Conservation (phyloP, 2,888 invertebrate species). For the Bruchidius siliquastri region DNA sequence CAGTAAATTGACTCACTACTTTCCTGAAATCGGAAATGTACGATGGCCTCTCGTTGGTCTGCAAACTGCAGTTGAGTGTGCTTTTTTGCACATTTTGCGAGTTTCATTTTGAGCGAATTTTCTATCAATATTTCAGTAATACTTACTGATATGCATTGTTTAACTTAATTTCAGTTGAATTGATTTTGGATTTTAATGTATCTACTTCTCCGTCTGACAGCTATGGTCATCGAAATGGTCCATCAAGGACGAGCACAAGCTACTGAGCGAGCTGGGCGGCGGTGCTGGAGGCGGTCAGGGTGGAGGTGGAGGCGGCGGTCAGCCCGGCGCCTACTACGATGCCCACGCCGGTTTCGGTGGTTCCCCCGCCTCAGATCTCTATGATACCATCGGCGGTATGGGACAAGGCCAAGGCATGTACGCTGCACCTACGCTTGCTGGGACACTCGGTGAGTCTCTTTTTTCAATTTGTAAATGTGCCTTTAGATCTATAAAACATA, state of each 20-base stretch:
- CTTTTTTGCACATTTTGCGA: too few relatives aligned
- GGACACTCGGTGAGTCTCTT: slow-evolving; percentile 59
- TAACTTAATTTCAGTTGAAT: too few relatives aligned
- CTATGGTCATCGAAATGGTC: slow-evolving; percentile 87
- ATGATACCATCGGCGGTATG: slow-evolving; percentile 69
- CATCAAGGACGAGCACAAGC: slow-evolving; percentile 85
- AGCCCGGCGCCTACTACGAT: slow-evolving; percentile 61
- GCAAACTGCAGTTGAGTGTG: too few relatives aligned
- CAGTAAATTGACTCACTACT: too few relatives aligned
- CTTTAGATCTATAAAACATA: too few relatives aligned
- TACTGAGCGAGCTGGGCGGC: slow-evolving; percentile 74
- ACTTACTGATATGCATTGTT: too few relatives aligned
- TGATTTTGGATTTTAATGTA: too few relatives aligned
- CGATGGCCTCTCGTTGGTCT: too few relatives aligned
- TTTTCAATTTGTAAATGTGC: too few relatives aligned
- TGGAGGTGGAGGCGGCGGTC: slow-evolving; percentile 43
- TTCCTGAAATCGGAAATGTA: too few relatives aligned
- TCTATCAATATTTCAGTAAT: too few relatives aligned
- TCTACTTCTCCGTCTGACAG: slow-evolving; percentile 45
- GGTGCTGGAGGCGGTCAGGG: slow-evolving; percentile 58
- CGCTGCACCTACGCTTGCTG: slow-evolving; percentile 66
- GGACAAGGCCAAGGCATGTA: slow-evolving; percentile 67
- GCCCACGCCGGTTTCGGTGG: slow-evolving; percentile 54
- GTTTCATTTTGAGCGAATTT: too few relatives aligned
- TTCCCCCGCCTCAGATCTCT: slow-evolving; percentile 53